phyloP scores from a whole-genome alignment of 2,797 vertebrate genomes.

The Taenioides sp. region DNA sequence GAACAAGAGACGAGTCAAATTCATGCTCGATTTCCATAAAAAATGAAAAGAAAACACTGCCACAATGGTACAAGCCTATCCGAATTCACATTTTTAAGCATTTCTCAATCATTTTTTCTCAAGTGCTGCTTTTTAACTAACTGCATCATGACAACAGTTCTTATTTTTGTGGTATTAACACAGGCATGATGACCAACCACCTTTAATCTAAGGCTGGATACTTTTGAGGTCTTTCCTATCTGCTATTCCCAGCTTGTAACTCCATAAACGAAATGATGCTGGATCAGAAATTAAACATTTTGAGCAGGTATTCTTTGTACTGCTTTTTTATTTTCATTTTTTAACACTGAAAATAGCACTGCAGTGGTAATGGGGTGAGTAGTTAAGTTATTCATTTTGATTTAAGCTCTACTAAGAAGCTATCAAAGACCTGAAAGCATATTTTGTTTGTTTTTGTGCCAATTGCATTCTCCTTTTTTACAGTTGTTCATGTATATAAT shows the following conservation, averaged over 20 bases:
- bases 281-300: constrained; percentile 34
- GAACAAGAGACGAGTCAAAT: constrained; percentile 21
- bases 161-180: constrained; percentile 28
- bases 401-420: constrained; percentile 19
- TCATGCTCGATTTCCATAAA: constrained; percentile 32
- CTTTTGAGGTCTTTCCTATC: constrained; percentile 31
- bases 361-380: constrained; percentile 17
- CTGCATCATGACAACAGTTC: constrained; percentile 43
- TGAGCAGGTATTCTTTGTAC: constrained; percentile 45
- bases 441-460: constrained; percentile 46
- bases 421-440: constrained; percentile 19
- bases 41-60: constrained; percentile 45
- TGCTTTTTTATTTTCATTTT: constrained; percentile 38
- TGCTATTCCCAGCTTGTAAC: constrained; percentile 24
- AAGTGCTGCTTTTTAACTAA: constrained; percentile 73
- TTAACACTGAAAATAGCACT: constrained; percentile 27
- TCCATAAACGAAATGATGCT: constrained; percentile 13
- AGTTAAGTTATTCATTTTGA: constrained; percentile 17
- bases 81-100: constrained; percentile 44
- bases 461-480: constrained; percentile 41
- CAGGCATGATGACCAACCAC: constrained; percentile 14
- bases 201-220: constrained; percentile 34
- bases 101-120: constrained; percentile 47
- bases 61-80: constrained; percentile 60
- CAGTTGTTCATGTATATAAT: constrained; percentile 61